Base-by-base conservation (phyloP, 2,797 vertebrate species). In the Falco concolor region DNA sequence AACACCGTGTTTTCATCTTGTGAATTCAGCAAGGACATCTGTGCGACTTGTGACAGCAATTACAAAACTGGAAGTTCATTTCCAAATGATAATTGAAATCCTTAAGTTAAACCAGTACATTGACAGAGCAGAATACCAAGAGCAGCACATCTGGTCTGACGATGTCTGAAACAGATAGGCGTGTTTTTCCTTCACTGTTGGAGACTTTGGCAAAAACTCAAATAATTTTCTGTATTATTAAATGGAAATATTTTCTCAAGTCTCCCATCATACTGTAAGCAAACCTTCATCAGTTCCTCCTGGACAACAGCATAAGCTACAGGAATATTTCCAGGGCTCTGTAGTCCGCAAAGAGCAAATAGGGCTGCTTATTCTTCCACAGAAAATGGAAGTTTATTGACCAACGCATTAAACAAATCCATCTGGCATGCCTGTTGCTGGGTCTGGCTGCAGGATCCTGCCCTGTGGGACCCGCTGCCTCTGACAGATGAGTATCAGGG, bases 401-500 rank as follows among this genome's bases (percentile, higher is more conserved):
- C 25, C 34, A 69, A 3, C 1, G 3, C 69, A 74, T 49, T 57
- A 34, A 11, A 76, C 63, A 65, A 27, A 59, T 61, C 64, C 47
- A 60, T 47, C 8, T 4, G 0, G 13, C 2, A 0, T 12, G 59
- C 44, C 36, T 12, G 0, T 4, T 4, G 4, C 18, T 42, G 63
- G 49, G 32, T 32, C 36, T 72, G n/a, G 53, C 59, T 0, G 0
- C 24, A 36, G 65, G 73, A 74, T 59, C 72, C 47, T 45, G 23
- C 60, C 81, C 70, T 24, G 67, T 12, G 70, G 72, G 81, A 50
- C 30, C 32, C 3, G 1, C 2, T 14, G 38, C 67, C 42, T 57
- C 75, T 27, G 68, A 21, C 23, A 53, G 76, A 10, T 6, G 54
- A 74, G 57, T 28, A 5, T 34, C 67, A 40, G 52, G 72, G 38